These are phyloP conservation scores for Branchellion lobata DNA, from an alignment of 2,888 invertebrate genomes.

Conservation along the genomic window DNA sequence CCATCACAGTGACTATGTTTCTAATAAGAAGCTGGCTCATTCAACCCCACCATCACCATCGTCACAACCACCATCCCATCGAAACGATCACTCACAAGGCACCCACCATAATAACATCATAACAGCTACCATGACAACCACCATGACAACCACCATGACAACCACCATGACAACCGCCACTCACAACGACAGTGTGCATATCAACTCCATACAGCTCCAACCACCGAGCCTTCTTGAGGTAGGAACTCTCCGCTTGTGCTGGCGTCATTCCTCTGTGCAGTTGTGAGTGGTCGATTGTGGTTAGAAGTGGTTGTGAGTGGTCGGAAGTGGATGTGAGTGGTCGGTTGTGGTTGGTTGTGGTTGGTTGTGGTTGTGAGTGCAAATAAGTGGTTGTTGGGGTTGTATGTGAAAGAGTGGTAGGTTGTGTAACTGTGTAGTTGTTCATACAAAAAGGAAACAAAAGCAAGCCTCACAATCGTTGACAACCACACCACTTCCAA, in stretches of 20 bases:
- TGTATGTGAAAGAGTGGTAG: not conserved
- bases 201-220: slow-evolving; percentile 98
- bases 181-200: slow-evolving; percentile 87
- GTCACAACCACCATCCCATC: no score
- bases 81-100: no score
- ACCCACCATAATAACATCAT: no score
- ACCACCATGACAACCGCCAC: no score
- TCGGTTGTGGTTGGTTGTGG: not conserved
- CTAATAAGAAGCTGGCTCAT: no score
- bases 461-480: no score
- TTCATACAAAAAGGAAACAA: no score
- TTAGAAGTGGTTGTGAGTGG: not conserved
- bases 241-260: slow-evolving; percentile 91
- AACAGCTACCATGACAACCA: no score
- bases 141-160: no score
- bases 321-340: not conserved
- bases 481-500: no score
- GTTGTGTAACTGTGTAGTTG: not conserved
- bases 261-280: slow-evolving; percentile 76
- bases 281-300: not conserved
- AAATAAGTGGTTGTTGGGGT: not conserved
- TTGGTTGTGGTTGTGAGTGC: not conserved
- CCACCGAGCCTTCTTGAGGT: slow-evolving; percentile 93
- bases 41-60: no score
- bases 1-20: no score